Evolutionary conservation across 2,888 invertebrate species (phyloP).

Genomic region (Ophonus ardosiacus): DNA sequence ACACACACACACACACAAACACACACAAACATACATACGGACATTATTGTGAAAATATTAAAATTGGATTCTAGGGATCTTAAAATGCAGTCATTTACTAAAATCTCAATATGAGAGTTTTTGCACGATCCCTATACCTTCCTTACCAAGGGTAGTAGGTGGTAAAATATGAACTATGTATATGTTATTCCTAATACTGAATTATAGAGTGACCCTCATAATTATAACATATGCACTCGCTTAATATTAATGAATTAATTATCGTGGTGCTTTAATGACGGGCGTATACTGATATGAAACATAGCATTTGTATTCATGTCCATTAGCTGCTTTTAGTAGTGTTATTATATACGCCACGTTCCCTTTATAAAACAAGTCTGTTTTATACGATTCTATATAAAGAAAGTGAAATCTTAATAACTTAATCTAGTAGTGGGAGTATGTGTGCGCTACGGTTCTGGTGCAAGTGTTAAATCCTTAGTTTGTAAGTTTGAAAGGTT

Average conservation of each 20-base stretch:
- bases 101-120: too few species aligned
- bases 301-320: not conserved
- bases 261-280: not conserved
- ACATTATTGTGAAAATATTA: too few species aligned
- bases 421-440: slow-evolving; percentile 10
- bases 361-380: slow-evolving; percentile 5
- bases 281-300: not conserved
- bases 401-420: not conserved
- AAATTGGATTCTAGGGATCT: too few species aligned
- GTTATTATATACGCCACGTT: not conserved
- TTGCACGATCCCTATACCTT: too few species aligned
- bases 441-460: slow-evolving; percentile 14
- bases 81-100: too few species aligned
- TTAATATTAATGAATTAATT: not conserved
- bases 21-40: too few species aligned
- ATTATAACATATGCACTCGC: too few species aligned
- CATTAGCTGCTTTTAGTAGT: not conserved
- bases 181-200: too few species aligned
- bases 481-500: slow-evolving; percentile 47
- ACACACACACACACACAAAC: too few species aligned
- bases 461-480: slow-evolving; percentile 17
- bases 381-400: not conserved
- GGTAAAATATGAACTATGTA: too few species aligned
- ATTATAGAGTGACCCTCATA: too few species aligned
- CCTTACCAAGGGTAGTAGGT: too few species aligned